A percentile compares a stretch with the other conserved stretches of the same genome.
phyloP scores from a whole-genome alignment of 2,113 vertebrate species.

The Hippocampus comes region DNA sequence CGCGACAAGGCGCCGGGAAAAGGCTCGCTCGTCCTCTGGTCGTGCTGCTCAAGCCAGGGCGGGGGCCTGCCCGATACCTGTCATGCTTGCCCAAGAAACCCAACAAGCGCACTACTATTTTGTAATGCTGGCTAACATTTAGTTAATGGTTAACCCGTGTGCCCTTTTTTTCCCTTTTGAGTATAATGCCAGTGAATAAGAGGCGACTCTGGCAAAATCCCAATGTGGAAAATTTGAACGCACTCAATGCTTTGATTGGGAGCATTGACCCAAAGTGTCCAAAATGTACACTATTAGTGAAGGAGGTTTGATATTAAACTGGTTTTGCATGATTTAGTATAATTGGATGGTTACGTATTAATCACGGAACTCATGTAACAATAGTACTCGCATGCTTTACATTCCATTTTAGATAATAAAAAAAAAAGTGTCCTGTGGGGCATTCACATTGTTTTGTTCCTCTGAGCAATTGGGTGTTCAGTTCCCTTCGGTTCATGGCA shows the following conservation, averaged over 20 bases:
- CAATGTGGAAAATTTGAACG: conserved; percentile 40
- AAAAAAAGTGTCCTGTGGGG: not conserved
- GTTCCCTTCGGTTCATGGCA: not conserved
- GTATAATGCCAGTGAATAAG: conserved; percentile 9
- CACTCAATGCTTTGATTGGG: conserved; percentile 1
- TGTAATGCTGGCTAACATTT: conserved; percentile 18
- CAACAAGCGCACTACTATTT: not conserved
- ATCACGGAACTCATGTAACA: not conserved
- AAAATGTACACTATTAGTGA: not conserved
- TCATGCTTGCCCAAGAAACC: conserved; percentile 17
- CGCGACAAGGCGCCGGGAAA: conserved; percentile 66
- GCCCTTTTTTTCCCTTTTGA: not conserved
- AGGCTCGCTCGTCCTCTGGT: conserved; percentile 57
- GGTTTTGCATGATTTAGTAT: not conserved
- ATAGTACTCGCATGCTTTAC: not conserved
- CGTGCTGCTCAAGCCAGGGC: conserved; percentile 53
- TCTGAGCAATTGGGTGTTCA: not conserved
- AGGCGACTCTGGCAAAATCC: conserved; percentile 9
- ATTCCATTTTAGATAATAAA: not conserved
- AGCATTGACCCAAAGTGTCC: not conserved
- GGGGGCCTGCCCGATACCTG: conserved; percentile 45
- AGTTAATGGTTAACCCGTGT: conserved; percentile 22
- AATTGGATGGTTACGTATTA: not conserved
- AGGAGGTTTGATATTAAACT: not conserved
- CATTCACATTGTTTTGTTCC: not conserved